Base-by-base conservation (phyloP, 2,888 invertebrate species). In the Schrankia costaestrigalis region DNA sequence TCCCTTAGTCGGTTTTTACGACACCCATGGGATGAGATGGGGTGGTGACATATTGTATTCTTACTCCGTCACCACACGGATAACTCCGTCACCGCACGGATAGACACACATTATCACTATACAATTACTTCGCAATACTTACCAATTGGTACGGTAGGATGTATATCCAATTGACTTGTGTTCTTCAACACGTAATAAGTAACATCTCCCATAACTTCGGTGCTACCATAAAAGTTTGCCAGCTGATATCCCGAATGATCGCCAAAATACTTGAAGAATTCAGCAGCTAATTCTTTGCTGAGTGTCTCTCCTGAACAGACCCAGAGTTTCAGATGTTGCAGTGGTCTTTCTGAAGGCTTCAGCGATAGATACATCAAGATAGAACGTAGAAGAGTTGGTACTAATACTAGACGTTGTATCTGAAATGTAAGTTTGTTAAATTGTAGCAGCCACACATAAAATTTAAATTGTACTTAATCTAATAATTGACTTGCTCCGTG, bases 171-270 rank as follows among this genome's bases (percentile, higher is more conserved):
- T 47, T 94, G 92, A 3, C 86, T 87, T 8, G 80, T 65, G 29
- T 85, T 90, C 37, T 90, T 90, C 55, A 96, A 85, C 0, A 93
- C 87, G 54, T 93, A 92, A 61, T 91, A 96, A 0, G 96, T 95
- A 1, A 97, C 95, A 67, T 96, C 97, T 0, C 95, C 97, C 93
- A 96, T 96, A 0, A 96, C 92, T 73, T 97, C 97, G 0, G 97
- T 96, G 49, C 96, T 95, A 0, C 97, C 97, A 62, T 96, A 97
- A 66, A 96, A 96, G 69, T 97, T 97, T 31, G 95, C 95, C 22
- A 97, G 78, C 9, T 89, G 86, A 43, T 93, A 92, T 0, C 78
- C 81, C 1, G 84, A 77, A 6, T 90, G 89, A 34, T 89, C 89
- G n/a, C 90, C 86, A 47, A 95, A 95, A 46, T 92, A 90, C 18